Conservation (phyloP, 2,888 invertebrate genomes). For the Limnephilus marmoratus region DNA sequence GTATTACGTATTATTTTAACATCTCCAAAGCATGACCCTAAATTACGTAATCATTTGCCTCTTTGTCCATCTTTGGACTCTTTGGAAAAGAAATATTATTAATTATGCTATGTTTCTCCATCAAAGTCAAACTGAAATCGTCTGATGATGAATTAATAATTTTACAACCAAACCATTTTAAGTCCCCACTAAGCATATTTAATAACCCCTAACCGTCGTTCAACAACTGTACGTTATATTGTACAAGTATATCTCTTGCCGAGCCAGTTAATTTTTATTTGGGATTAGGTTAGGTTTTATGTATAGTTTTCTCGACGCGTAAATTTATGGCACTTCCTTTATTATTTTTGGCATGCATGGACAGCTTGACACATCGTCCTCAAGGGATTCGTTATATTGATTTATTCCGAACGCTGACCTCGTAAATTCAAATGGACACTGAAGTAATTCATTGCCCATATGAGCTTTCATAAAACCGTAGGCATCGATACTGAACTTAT, state of each 20-base stretch:
- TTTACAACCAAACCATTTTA: not conserved
- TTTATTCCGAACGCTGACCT: not conserved
- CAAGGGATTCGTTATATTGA: not conserved
- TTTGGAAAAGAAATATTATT: not conserved
- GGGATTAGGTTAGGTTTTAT: not conserved
- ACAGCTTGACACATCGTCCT: not conserved
- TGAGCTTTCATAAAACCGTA: not conserved
- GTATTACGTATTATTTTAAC: not conserved
- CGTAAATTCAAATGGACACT: not conserved
- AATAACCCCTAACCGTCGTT: not conserved
- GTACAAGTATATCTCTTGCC: not conserved
- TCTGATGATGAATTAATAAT: not conserved
- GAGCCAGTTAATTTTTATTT: not conserved
- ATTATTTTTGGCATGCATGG: not conserved
- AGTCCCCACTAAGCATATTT: not conserved
- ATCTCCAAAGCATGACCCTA: not conserved
- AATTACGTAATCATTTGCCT: slow-evolving; percentile 20
- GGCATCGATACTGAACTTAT: not conserved
- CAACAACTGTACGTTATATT: not conserved
- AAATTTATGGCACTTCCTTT: not conserved
- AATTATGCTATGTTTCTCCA: not conserved
- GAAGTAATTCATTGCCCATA: not conserved
- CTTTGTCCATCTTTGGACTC: not conserved
- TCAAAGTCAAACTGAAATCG: not conserved
- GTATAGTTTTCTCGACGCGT: not conserved